Evolutionary conservation across 2,888 invertebrate species (phyloP), one percentile per base, ranked within the genome.

Genomic region (Dolomedes plantarius): DNA sequence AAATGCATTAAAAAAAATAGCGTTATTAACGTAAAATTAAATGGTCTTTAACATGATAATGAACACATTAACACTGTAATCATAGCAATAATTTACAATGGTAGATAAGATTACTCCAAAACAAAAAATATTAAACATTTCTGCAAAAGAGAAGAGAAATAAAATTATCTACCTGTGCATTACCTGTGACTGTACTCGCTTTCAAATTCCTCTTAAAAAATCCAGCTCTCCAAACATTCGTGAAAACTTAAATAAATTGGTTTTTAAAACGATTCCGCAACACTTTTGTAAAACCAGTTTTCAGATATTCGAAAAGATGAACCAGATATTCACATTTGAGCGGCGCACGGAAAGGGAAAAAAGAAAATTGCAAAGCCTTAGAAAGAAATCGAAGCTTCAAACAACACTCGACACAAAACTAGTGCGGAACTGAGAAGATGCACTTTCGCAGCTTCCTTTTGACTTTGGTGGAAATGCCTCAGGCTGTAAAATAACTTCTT

Each of bases 361-460:
- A 56, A 56, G 23, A 56, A 23, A 56, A 16, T 19, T 56, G 56
- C 56, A 23, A 56, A 56, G 56, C 23, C 56, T 23, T 23, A 56
- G 56, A 56, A 23, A 56, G 16, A 56, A 6, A 6, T 23, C 56
- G 56, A 23, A 56, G 19, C 56, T 56, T 19, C 56, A n/a, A n/a
- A n/a, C 16, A n/a, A 3, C 19, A 56, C 23, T 56, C 56, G 56
- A 56, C 56, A 11, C 23, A 23, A 23, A 56, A 23, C 56, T 5
- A 56, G 56, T 56, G 56, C 56, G 56, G 56, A 56, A 56, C 56
- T 56, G 23, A 11, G 23, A 16, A 56, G 56, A 56, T 56, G 56
- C 56, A 56, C 56, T 56, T 56, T 56, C 56, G 56, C 56, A 32
- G 65, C 65, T 67, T 67, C 65, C 56, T 56, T 67, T 67, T 32